phyloP scores from a whole-genome alignment of 2,113 vertebrate species.

The Barbus barbus region DNA sequence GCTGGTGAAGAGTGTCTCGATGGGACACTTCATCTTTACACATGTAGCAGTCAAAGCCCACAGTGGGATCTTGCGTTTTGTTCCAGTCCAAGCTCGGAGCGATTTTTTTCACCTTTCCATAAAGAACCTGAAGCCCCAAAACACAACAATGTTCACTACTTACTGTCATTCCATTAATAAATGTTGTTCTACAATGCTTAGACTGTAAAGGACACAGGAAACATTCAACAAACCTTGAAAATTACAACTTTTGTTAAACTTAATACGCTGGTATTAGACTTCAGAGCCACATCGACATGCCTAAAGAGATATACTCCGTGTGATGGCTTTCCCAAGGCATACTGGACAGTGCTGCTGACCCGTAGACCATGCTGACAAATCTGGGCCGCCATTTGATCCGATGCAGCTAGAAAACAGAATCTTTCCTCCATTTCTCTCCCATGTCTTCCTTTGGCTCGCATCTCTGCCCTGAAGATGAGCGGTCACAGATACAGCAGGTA shows the following conservation, averaged over 20 bases:
- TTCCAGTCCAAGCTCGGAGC: conserved; percentile 48
- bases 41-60: conserved; percentile 61
- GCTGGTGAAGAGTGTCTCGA: conserved; percentile 54
- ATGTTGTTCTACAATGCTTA: background rate
- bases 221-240: conserved; percentile 60
- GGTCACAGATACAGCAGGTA: background rate
- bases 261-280: conserved; percentile 4
- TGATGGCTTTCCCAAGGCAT: conserved; percentile 60
- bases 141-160: background rate
- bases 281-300: conserved; percentile 63
- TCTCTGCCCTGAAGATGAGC: conserved; percentile 57
- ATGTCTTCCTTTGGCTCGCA: conserved; percentile 61
- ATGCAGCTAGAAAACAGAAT: conserved; percentile 59
- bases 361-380: conserved; percentile 58
- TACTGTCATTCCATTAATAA: background rate
- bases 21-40: conserved; percentile 52
- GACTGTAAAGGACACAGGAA: background rate
- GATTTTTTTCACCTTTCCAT: conserved; percentile 63
- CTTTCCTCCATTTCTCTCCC: conserved; percentile 61
- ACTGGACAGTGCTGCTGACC: conserved; percentile 39
- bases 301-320: conserved; percentile 62
- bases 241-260: conserved; percentile 48
- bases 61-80: conserved; percentile 53
- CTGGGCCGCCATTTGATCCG: conserved; percentile 42
- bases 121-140: conserved; percentile 55